Evolutionary conservation across 1,140 invertebrate species (phyloP).

Genomic region (Aphaenogaster ashmeadi): DNA sequence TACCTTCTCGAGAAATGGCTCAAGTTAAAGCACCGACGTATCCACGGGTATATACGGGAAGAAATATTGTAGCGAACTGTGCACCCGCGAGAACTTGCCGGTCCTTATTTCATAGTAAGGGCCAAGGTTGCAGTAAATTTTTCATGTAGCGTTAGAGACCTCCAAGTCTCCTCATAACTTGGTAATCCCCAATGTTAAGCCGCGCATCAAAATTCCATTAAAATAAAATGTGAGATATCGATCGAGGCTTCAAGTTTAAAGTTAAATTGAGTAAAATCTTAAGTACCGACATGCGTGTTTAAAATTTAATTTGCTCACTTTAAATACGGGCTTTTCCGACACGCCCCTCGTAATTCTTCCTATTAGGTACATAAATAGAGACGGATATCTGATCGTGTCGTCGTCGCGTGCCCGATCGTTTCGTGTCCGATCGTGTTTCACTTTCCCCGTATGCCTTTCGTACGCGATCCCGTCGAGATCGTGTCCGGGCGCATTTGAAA

Average conservation of each 20-base stretch:
- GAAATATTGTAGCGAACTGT: constrained; percentile 49
- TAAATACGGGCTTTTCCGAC: neutral
- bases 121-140: constrained; percentile 35
- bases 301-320: neutral
- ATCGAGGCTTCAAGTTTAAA: neutral
- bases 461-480: constrained; percentile 38
- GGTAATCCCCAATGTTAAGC: neutral
- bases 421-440: constrained; percentile 54
- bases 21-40: constrained; percentile 58
- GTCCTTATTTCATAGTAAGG: constrained; percentile 49
- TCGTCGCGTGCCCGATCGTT: constrained; percentile 46
- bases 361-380: constrained; percentile 5
- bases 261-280: neutral
- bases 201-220: neutral
- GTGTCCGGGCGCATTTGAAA: constrained; percentile 35
- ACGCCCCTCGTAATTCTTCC: neutral
- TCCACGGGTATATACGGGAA: constrained; percentile 33
- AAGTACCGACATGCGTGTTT: neutral
- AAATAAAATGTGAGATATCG: neutral
- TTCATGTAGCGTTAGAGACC: constrained; percentile 17
- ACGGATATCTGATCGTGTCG: constrained; percentile 21
- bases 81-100: constrained; percentile 32
- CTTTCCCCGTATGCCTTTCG: constrained; percentile 33
- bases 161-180: neutral
- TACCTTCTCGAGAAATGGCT: constrained; percentile 50